A percentile compares a stretch with the other conserved stretches of the same genome.
These are phyloP conservation scores for Lepus oiostolus DNA, from an alignment of 2,797 vertebrate species.

Conservation along the genomic window DNA sequence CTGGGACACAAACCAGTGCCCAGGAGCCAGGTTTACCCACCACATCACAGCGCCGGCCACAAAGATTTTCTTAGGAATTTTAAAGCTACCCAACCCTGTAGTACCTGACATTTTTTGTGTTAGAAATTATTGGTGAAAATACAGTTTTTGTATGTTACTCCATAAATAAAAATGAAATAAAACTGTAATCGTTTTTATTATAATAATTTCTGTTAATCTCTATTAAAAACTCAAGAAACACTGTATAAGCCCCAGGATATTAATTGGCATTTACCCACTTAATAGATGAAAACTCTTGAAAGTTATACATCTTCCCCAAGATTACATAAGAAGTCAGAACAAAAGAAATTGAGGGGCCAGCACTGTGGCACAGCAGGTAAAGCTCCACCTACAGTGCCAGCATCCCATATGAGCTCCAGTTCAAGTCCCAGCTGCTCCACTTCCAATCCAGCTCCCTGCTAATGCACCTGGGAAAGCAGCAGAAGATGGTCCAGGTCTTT, in stretches of 20 bases:
- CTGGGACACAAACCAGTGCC: no score
- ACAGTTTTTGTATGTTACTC: not conserved
- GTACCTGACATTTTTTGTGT: not conserved
- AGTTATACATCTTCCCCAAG: not conserved
- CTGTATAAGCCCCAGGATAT: not conserved
- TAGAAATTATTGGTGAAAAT: constrained; percentile 21
- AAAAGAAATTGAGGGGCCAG: not conserved
- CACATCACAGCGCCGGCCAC: no score
- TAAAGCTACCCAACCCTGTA: not conserved
- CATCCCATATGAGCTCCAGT: no score
- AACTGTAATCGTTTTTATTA: not conserved
- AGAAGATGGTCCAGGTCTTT: no score
- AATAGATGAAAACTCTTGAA: not conserved
- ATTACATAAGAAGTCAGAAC: constrained; percentile 10
- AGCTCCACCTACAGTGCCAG: no score
- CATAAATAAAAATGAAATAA: not conserved
- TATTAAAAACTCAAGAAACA: constrained; percentile 11
- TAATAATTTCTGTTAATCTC: constrained; percentile 20
- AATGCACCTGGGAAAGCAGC: no score
- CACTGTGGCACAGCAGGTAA: no score
- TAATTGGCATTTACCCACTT: not conserved
- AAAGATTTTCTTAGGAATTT: not conserved
- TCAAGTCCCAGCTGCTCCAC: no score
- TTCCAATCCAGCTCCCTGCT: no score
- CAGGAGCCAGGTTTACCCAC: no score